These are phyloP conservation scores for Bombus superbus DNA, from an alignment of 1,140 invertebrate species.

Conservation along the genomic window DNA sequence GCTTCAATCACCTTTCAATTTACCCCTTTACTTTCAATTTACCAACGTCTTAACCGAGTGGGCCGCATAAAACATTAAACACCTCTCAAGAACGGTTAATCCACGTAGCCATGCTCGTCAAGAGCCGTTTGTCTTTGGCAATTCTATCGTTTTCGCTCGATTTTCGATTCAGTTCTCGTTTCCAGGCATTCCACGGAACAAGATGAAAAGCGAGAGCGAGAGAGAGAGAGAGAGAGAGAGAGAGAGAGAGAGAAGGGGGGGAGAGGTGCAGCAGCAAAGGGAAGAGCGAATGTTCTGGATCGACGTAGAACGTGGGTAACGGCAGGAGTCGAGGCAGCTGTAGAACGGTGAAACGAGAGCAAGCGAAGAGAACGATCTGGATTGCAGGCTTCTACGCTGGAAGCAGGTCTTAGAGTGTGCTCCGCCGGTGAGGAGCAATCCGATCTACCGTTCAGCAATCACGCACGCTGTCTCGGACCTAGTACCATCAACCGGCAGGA, in stretches of 20 bases:
- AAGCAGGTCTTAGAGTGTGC: slow-evolving; percentile 34
- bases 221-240: background rate
- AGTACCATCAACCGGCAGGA: slow-evolving; percentile 6
- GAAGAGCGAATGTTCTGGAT: background rate
- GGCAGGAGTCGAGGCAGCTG: slow-evolving; percentile 30
- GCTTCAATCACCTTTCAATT: background rate
- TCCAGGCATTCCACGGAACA: background rate
- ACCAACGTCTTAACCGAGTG: background rate
- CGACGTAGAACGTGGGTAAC: slow-evolving; percentile 28
- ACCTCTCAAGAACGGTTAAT: background rate
- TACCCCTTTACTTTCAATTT: background rate
- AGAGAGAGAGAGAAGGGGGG: background rate
- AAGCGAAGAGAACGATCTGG: slow-evolving; percentile 27
- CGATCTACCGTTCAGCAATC: slow-evolving; percentile 49
- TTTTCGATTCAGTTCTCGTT: slow-evolving; percentile 24
- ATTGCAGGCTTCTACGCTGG: slow-evolving; percentile 4
- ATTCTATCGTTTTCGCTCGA: slow-evolving; percentile 8
- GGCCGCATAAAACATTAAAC: background rate
- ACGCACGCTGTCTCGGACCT: slow-evolving; percentile 12
- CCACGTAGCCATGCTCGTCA: background rate
- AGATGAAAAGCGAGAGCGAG: background rate
- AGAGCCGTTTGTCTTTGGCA: slow-evolving; percentile 8
- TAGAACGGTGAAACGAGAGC: slow-evolving; percentile 11
- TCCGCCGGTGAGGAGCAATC: slow-evolving; percentile 27
- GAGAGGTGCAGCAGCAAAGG: too few relatives aligned